These are phyloP conservation scores for Drosophila arawakana DNA, from an alignment of 1,140 invertebrate genomes.

Conservation along the genomic window DNA sequence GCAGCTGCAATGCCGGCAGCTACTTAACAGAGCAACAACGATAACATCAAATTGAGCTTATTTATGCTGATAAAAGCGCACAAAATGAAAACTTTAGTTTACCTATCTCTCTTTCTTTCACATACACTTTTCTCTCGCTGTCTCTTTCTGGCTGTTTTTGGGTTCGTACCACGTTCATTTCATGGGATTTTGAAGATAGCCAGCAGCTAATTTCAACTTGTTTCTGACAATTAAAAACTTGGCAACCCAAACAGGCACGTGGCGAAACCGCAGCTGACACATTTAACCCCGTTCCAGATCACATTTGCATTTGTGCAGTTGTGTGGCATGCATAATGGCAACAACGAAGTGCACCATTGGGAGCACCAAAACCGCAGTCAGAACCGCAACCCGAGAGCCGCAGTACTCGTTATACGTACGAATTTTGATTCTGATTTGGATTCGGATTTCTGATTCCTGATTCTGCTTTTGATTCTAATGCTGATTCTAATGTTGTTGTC, in stretches of 20 bases:
- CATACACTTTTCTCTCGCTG: not conserved
- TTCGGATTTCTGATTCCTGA: not conserved
- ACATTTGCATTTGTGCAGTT: slow-evolving; percentile 57
- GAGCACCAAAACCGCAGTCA: slow-evolving; percentile 26
- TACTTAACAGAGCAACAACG: slow-evolving; percentile 37
- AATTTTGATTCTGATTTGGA: slow-evolving; percentile 12
- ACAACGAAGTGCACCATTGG: slow-evolving; percentile 34
- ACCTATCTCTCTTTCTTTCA: slow-evolving; percentile 9
- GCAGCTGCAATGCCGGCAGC: slow-evolving; percentile 22
- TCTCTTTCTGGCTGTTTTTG: slow-evolving; percentile 2
- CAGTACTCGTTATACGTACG: slow-evolving; percentile 1
- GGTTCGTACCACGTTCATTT: not conserved
- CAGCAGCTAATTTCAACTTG: slow-evolving; percentile 64
- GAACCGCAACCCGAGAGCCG: slow-evolving; percentile 24
- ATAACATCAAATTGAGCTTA: slow-evolving; percentile 61
- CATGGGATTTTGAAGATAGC: slow-evolving; percentile 40
- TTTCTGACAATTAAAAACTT: slow-evolving; percentile 58
- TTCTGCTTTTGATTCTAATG: slow-evolving; percentile 11
- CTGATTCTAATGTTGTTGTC: slow-evolving; percentile 2
- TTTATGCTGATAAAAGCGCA: slow-evolving; percentile 54
- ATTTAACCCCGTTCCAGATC: slow-evolving; percentile 64
- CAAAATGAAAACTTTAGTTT: slow-evolving; percentile 10
- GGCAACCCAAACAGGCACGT: slow-evolving; percentile 42
- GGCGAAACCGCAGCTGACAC: slow-evolving; percentile 59
- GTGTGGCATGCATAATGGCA: slow-evolving; percentile 31